A percentile compares a stretch with the other conserved stretches of the same genome.
Conservation (phyloP, 2,113 vertebrate genomes). For the Lasiurus cinereus region DNA sequence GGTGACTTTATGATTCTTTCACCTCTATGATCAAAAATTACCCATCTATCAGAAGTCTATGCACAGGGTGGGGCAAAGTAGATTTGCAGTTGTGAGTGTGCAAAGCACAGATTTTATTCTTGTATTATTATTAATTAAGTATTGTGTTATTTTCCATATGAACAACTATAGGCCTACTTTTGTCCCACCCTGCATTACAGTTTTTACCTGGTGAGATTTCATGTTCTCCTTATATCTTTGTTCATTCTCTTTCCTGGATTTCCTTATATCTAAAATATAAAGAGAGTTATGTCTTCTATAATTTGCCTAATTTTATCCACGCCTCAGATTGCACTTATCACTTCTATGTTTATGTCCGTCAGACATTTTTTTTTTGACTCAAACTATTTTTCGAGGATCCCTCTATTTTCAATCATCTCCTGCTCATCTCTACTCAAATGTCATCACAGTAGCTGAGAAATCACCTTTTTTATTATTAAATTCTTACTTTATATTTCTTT, state of each 20-base stretch:
- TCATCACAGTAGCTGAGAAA: neutral
- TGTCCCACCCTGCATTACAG: neutral
- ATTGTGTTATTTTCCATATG: neutral
- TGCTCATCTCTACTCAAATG: neutral
- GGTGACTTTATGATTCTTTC: neutral
- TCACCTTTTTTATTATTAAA: neutral
- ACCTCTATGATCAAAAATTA: neutral
- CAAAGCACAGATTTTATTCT: neutral
- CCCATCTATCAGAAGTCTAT: neutral
- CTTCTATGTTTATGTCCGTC: neutral
- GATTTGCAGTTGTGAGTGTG: neutral
- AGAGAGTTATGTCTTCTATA: neutral
- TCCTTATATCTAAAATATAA: neutral
- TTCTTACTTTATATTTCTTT: neutral
- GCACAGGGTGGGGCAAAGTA: neutral
- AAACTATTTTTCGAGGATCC: neutral
- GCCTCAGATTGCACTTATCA: neutral
- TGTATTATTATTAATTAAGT: neutral
- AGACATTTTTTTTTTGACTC: neutral
- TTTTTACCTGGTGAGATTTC: neutral
- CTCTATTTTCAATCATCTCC: neutral
- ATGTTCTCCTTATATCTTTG: neutral
- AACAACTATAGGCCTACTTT: neutral
- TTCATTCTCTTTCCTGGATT: neutral
- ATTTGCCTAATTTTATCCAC: neutral